Evolutionary conservation across 2,113 vertebrate species (phyloP).

Genomic region (Xenopus borealis): DNA sequence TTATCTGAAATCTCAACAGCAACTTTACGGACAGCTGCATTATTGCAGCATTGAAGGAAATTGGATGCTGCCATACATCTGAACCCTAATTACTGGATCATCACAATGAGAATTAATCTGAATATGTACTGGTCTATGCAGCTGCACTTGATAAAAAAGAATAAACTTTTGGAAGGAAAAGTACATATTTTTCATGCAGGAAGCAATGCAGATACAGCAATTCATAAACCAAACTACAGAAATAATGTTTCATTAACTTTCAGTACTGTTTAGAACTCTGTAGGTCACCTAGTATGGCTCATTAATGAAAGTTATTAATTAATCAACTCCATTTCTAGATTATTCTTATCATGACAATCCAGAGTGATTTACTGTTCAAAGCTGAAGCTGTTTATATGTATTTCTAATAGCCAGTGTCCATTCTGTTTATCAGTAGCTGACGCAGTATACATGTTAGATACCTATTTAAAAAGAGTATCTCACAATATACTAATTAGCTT

Average conservation of each 20-base stretch:
- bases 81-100: constrained; percentile 55
- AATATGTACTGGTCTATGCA: constrained; percentile 47
- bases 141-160: constrained; percentile 50
- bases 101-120: constrained; percentile 46
- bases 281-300: not conserved
- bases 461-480: too few species aligned
- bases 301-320: constrained; percentile 9
- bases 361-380: not conserved
- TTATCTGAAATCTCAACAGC: too few species aligned
- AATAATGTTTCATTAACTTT: constrained; percentile 30
- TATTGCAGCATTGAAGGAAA: constrained; percentile 44
- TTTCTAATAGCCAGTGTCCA: not conserved
- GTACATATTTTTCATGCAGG: constrained; percentile 29
- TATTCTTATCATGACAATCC: constrained; percentile 26
- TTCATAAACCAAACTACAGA: constrained; percentile 24
- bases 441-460: too few species aligned
- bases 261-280: constrained; percentile 3
- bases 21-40: not conserved
- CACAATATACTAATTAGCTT: not conserved
- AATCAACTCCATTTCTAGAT: constrained; percentile 10
- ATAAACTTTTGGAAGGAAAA: constrained; percentile 42
- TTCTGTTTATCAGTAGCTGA: not conserved
- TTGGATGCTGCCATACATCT: constrained; percentile 48
- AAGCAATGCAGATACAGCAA: constrained; percentile 29
- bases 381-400: not conserved